phyloP scores from a whole-genome alignment of 2,888 invertebrate species.

The Druceiella hillmani region DNA sequence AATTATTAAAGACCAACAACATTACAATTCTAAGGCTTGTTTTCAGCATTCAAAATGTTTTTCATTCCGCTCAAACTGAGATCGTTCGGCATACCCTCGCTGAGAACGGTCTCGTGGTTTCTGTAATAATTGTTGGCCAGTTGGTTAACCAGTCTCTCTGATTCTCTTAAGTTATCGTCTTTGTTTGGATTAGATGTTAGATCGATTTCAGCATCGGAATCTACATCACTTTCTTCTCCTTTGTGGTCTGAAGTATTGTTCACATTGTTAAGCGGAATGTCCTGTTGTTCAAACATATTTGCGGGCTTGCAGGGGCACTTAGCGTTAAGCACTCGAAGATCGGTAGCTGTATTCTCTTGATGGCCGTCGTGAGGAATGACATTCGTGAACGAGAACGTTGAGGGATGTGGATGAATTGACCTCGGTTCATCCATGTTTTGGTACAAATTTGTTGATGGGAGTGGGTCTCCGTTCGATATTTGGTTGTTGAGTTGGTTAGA shows the following conservation, averaged over 20 bases:
- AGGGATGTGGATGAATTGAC: constrained; percentile 34
- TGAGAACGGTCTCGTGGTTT: constrained; percentile 38
- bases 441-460: background rate
- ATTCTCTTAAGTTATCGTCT: constrained; percentile 45
- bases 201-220: constrained; percentile 48
- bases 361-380: constrained; percentile 30
- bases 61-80: constrained; percentile 37
- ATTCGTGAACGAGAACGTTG: constrained; percentile 31
- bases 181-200: constrained; percentile 46
- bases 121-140: constrained; percentile 41
- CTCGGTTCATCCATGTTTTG: constrained; percentile 3
- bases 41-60: too few relatives aligned
- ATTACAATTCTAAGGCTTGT: too few relatives aligned
- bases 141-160: constrained; percentile 40
- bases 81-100: constrained; percentile 47
- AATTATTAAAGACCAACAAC: too few relatives aligned
- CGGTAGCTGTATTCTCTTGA: constrained; percentile 39
- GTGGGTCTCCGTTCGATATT: constrained; percentile 24
- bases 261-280: constrained; percentile 42
- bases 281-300: constrained; percentile 23
- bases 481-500: constrained; percentile 5
- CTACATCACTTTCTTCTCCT: constrained; percentile 36
- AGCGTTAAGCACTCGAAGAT: constrained; percentile 37
- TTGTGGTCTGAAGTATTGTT: constrained; percentile 28
- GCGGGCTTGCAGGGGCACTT: constrained; percentile 36